Evolutionary conservation across 2,113 vertebrate genomes (phyloP), one percentile per base, ranked within the genome.

Genomic region (Promerops cafer): DNA sequence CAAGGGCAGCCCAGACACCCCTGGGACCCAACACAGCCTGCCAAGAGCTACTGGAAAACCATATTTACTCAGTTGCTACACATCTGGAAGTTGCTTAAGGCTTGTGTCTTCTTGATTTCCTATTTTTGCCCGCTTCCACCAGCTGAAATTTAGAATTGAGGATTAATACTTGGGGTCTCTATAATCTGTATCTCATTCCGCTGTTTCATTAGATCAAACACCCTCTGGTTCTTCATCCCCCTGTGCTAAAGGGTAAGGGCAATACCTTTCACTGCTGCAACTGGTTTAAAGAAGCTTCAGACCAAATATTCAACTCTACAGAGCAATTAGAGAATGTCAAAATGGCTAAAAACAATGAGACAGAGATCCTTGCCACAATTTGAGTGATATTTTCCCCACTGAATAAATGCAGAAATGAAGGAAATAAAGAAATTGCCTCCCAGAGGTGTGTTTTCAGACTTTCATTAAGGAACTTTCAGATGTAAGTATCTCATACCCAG

Each of bases 21-120:
- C 6, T 23, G 9, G 26, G n/a, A 30, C 10, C 3, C 1, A 4
- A 1, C 7, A 19, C 4, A 40, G 42, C 35, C 65, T 52, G 3
- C 8, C n/a, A n/a, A 39, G 10, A 52, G 8, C 42, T 9, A 27
- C 7, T 5, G 50, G 7, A n/a, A 80, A 91, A 72, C 8, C 5
- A 5, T 12, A 53, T 42, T 52, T 47, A 13, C 6, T 69, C 3
- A 4, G 6, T 13, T 75, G 5, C 10, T 50, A 8, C 8, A 40
- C 28, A 30, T n/a, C 35, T 56, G 78, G 16, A 37, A 70, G 26
- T 20, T 44, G 6, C 24, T 60, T n/a, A 66, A 75, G 40, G 9
- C 8, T 83, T 16, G 8, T 30, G 11, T 7, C 10, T 35, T 40
- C 50, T 23, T 75, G 28, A 47, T 13, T 39, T 69, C 23, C 23